These are phyloP conservation scores for Oreohelix idahoensis DNA, from an alignment of 1,140 invertebrate genomes.

Conservation along the genomic window DNA sequence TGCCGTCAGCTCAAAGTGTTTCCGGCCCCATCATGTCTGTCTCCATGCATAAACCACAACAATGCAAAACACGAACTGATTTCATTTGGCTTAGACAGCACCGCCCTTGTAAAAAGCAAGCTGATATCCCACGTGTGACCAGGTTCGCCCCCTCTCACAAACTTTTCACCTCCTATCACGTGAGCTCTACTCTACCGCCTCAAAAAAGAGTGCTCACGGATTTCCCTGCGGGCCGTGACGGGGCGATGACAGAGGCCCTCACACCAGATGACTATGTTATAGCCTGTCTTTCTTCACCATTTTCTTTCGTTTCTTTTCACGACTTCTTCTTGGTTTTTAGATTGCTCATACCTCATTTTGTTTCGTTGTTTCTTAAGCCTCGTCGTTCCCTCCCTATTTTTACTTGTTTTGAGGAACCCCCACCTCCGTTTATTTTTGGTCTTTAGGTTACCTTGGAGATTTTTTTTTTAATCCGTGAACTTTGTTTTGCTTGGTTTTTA, in stretches of 20 bases:
- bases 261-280: constrained; percentile 9
- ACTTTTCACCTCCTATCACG: not conserved
- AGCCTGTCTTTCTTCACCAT: not conserved
- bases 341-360: not conserved
- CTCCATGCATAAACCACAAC: too few relatives aligned
- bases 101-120: not conserved
- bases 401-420: not conserved
- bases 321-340: not conserved
- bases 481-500: too few relatives aligned
- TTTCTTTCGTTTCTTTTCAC: constrained; percentile 4
- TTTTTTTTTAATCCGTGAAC: too few relatives aligned
- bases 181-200: too few relatives aligned
- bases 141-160: not conserved
- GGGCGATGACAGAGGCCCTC: constrained; percentile 4
- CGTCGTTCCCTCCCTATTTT: not conserved
- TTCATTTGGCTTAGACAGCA: too few relatives aligned
- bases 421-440: too few relatives aligned
- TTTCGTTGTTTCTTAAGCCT: not conserved
- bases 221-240: not conserved
- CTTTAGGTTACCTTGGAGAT: too few relatives aligned
- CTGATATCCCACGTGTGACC: not conserved
- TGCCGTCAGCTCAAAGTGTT: too few relatives aligned
- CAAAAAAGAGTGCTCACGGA: not conserved
- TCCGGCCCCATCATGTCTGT: too few relatives aligned
- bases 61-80: too few relatives aligned